These are phyloP conservation scores for Celastrina argiolus DNA, from an alignment of 2,888 invertebrate species.

Conservation along the genomic window DNA sequence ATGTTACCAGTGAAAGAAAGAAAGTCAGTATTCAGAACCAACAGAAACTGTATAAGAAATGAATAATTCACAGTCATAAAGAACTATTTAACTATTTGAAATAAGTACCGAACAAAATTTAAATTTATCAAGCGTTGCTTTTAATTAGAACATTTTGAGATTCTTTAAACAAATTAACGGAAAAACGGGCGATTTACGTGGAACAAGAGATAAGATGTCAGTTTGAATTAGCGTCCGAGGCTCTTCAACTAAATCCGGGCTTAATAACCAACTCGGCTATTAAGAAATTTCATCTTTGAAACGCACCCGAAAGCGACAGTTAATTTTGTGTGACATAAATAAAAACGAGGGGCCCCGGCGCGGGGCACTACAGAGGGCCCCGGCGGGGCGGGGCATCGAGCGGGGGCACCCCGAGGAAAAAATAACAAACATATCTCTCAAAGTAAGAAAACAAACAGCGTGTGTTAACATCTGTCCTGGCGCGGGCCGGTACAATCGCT, in stretches of 20 bases:
- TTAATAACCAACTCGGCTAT: slow-evolving; percentile 48
- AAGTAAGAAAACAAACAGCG: slow-evolving; percentile 76
- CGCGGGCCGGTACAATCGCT: slow-evolving; percentile 57
- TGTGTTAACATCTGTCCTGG: slow-evolving; percentile 75
- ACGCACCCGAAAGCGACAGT: slow-evolving; percentile 55
- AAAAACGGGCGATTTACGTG: neutral
- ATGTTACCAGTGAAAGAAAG: too few relatives aligned
- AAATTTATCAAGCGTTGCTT: neutral
- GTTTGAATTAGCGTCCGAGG: slow-evolving; percentile 17
- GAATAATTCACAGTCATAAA: too few relatives aligned
- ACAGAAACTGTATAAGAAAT: too few relatives aligned
- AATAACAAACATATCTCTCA: slow-evolving; percentile 75
- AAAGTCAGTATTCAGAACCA: too few relatives aligned
- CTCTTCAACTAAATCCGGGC: slow-evolving; percentile 27
- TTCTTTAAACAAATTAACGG: neutral
- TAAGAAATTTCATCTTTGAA: slow-evolving; percentile 60
- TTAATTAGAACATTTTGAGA: neutral
- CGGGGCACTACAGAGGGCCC: neutral
- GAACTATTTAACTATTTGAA: neutral
- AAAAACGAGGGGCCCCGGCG: slow-evolving; percentile 46
- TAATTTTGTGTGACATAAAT: slow-evolving; percentile 75
- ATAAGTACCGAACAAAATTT: neutral
- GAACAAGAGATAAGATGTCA: slow-evolving; percentile 14
- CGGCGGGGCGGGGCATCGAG: slow-evolving; percentile 41
- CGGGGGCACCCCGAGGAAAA: slow-evolving; percentile 45